These are phyloP conservation scores for Lottia scabra DNA, from an alignment of 2,888 invertebrate genomes.

Conservation along the genomic window DNA sequence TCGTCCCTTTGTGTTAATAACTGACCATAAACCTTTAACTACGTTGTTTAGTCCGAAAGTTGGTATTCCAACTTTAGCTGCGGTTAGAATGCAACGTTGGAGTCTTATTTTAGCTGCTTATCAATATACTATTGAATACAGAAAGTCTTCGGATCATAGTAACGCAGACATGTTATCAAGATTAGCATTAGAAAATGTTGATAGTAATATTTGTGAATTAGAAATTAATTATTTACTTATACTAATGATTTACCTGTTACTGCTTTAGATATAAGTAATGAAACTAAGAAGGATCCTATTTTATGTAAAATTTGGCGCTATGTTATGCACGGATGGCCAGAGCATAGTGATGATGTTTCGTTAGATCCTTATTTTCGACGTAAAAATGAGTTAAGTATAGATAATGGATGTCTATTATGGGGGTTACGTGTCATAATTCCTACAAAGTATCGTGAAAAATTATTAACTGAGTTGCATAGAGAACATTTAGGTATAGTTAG, in stretches of 20 bases:
- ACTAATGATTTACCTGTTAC: constrained; percentile 6
- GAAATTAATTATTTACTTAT: constrained; percentile 10
- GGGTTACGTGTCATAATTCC: constrained; percentile 30
- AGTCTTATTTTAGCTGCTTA: constrained; percentile 56
- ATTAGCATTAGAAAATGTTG: constrained; percentile 28
- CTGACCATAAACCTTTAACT: constrained; percentile 68
- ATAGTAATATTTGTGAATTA: constrained; percentile 6
- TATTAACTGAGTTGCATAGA: constrained; percentile 32
- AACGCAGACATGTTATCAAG: constrained; percentile 61
- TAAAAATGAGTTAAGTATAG: constrained; percentile 13
- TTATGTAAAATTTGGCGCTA: background rate
- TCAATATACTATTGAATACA: constrained; percentile 56
- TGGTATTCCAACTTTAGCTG: constrained; percentile 48
- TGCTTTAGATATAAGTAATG: constrained; percentile 1
- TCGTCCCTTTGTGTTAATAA: constrained; percentile 64
- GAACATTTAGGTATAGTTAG: constrained; percentile 34
- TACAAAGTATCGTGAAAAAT: background rate
- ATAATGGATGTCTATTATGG: constrained; percentile 28
- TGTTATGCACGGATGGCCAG: constrained; percentile 3
- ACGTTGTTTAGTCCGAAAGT: constrained; percentile 59
- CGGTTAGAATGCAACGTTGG: constrained; percentile 51
- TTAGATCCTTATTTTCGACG: background rate
- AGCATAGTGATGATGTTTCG: constrained; percentile 2
- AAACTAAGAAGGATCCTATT: constrained; percentile 6
- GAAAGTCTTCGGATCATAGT: constrained; percentile 46